Conservation (phyloP, 2,113 vertebrate species). For the Rhinolophus sinicus region DNA sequence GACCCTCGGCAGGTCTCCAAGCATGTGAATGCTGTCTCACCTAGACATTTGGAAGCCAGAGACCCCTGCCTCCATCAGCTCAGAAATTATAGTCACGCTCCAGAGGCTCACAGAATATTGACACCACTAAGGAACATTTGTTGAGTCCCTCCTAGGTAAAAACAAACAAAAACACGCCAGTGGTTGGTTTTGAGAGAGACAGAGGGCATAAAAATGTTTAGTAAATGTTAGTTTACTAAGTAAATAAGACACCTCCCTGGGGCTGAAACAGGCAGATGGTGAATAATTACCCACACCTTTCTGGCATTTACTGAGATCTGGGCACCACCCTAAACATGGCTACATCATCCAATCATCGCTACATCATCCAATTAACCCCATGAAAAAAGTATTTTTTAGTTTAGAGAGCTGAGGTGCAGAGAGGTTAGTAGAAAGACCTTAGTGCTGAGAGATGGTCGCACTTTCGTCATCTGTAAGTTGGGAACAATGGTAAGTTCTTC, state of each 20-base stretch:
- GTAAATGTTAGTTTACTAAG: neutral
- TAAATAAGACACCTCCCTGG: neutral
- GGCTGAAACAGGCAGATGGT: neutral
- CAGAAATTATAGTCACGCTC: neutral
- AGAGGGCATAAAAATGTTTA: neutral
- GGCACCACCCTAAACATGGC: rapidly evolving
- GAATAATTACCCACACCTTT: neutral
- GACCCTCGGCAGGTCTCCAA: neutral
- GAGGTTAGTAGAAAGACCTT: neutral
- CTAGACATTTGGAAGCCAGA: neutral
- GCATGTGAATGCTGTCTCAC: neutral
- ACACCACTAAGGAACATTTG: neutral
- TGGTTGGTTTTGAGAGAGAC: neutral
- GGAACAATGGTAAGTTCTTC: no score
- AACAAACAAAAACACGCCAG: neutral
- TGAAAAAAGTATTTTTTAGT: neutral
- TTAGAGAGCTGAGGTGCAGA: neutral
- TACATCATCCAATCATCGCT: neutral
- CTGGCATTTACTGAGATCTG: neutral
- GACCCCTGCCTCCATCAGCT: neutral
- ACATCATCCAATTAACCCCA: neutral
- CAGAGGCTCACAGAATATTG: neutral
- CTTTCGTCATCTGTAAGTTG: neutral
- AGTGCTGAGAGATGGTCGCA: neutral
- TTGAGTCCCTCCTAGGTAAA: neutral